A percentile compares a stretch with the other conserved stretches of the same genome.
Evolutionary conservation across 2,797 vertebrate genomes (phyloP).

Genomic region (Petrocephalus sullivani): DNA sequence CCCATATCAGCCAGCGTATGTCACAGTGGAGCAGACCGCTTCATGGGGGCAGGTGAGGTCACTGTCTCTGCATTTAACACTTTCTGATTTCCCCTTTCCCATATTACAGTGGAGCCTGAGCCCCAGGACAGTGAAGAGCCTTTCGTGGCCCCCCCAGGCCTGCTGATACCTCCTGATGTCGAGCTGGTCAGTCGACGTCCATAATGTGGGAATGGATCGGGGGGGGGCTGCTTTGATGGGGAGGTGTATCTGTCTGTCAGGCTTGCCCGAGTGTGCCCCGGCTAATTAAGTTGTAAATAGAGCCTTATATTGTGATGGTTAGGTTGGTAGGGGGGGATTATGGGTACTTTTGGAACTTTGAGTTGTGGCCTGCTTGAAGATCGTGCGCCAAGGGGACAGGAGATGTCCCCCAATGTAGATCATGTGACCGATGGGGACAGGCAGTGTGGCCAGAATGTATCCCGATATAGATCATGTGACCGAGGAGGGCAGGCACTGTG

Average conservation of each 20-base stretch:
- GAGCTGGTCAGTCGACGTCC: conserved; percentile 76
- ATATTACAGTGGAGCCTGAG: conserved; percentile 63
- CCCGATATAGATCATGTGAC: background rate
- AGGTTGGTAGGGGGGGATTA: background rate
- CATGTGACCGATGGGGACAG: background rate
- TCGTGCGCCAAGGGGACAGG: background rate
- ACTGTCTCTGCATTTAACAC: background rate
- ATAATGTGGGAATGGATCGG: too few species aligned
- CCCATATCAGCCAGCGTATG: background rate
- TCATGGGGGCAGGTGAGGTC: background rate
- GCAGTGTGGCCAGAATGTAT: background rate
- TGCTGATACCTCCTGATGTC: conserved; percentile 85
- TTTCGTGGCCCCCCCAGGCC: conserved; percentile 82
- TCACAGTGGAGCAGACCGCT: background rate
- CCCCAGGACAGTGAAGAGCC: conserved; percentile 86
- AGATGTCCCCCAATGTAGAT: background rate
- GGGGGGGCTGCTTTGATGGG: too few species aligned
- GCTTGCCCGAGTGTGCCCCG: background rate
- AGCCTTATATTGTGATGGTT: background rate
- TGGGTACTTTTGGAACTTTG: background rate
- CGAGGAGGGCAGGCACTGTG: too few species aligned
- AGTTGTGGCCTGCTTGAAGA: background rate
- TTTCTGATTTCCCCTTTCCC: background rate
- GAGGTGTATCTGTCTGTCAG: background rate
- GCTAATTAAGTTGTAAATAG: background rate